Evolutionary conservation across 2,797 vertebrate species (phyloP), one percentile per base, ranked within the genome.

Genomic region (Spondyliosoma cantharus): DNA sequence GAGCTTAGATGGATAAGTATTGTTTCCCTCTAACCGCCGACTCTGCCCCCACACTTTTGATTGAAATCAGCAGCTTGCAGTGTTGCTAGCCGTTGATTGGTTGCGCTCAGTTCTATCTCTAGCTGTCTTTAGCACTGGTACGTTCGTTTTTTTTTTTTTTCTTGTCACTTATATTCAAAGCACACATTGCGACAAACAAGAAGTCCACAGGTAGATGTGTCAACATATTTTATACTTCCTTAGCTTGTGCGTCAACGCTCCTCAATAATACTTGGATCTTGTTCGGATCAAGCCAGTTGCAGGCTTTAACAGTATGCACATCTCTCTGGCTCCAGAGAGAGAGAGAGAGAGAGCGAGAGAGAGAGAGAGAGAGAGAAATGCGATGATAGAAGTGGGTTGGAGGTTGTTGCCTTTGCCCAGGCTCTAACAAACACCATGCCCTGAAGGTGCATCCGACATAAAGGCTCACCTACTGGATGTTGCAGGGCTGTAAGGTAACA

Each of bases 1-100:
- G 72, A 90, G 90, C 87, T 93, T 83, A 91, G 81, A 86, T 58
- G 82, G 91, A 91, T 87, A 90, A 91, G 85, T 87, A 82, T 90
- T 85, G 87, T 83, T 91, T 91, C 85, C 87, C 85, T 74, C 72
- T 76, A 86, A 84, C 78, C 71, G 25, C 71, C 15, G 61, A 69
- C 54, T 70, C 46, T 62, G 67, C 74, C 71, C 29, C 78, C 43
- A 1, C 71, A 43, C 68, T 79, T 79, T 81, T 87, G 76, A 86
- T 90, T 68, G 43, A 82, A 87, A 81, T 86, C 76, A 58, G 70
- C 80, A 29, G 5, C 54, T 61, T 61, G 74, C 76, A 32, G 24
- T 22, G 70, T 82, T 80, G 79, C 68, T 65, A n/a, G 73, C 74
- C 3, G 19, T 79, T 57, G 37, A 48, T 76, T 61, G 69, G 49